Base-by-base conservation (phyloP, 1,140 invertebrate species). In the Bactericera cockerelli region DNA sequence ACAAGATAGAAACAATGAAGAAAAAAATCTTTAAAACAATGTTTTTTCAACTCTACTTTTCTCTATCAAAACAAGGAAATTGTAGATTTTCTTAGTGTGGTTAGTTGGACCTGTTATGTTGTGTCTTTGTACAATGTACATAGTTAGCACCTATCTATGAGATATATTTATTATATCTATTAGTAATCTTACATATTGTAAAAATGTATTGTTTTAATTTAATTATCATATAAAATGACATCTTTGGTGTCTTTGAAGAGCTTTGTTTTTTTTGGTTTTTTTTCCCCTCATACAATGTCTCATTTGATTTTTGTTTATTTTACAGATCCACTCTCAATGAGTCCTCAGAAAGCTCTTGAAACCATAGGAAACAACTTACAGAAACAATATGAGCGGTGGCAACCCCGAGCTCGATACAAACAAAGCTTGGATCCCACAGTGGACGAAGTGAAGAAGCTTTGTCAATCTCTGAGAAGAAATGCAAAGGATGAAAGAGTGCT, bases 401-500 rank as follows among this genome's bases (percentile, higher is more conserved):
- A 99, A 69, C 93, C 96, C 6, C 75, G 93, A 57, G 96, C 96
- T 1, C 77, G 93, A 24, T 98, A 97, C 70, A 98, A 98, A 74
- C 89, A 93, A 70, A 90, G 87, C 57, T 78, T 97, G 38, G 96
- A 99, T 75, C 96, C 96, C 6, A 99, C 95, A 8, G 84, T 92
- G 2, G 96, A 99, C 55, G 96, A 99, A 74, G 90, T 99, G 0
- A 97, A 97, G 71, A 98, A 98, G 72, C 74, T 99, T 13, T 98
- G 95, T 70, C 87, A 84, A 22, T 95, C 93, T 10, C 74, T 99
- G 56, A 76, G 97, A n/a, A 77, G 93, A 65, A 98, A 96, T 76
- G 94, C 97, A 0, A 99, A 98, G 75, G 96, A 99, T 66, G 97
- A 99, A 70, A 79, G 97, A 65, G 94, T 99, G 22, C 76, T 99